These are phyloP conservation scores for Caranx ignobilis DNA, from an alignment of 2,113 vertebrate species.

Conservation along the genomic window DNA sequence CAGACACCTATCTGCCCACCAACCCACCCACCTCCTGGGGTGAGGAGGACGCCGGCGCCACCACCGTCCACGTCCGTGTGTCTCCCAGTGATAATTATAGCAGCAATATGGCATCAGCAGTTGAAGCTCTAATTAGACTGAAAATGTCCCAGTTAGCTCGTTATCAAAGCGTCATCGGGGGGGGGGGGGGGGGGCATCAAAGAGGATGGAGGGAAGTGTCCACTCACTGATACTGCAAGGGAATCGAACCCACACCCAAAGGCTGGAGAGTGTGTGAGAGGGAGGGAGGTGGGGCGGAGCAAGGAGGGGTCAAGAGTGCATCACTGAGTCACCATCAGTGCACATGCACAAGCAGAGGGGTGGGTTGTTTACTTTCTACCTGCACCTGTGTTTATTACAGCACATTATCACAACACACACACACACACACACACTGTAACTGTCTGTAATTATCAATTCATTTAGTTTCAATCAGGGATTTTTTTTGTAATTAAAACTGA, in stretches of 20 bases:
- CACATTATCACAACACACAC: background rate
- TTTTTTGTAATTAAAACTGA: constrained; percentile 59
- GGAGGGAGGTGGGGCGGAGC: background rate
- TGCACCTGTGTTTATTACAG: constrained; percentile 33
- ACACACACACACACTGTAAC: background rate
- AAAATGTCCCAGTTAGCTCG: constrained; percentile 96
- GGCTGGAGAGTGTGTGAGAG: background rate
- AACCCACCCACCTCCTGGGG: no score
- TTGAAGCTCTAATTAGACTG: constrained; percentile 96
- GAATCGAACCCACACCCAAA: background rate
- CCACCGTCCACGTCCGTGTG: background rate
- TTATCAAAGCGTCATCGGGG: constrained; percentile 92
- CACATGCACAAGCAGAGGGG: constrained; percentile 8
- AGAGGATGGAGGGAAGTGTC: constrained; percentile 90
- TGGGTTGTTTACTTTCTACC: constrained; percentile 30
- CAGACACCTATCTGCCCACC: no score
- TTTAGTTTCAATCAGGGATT: constrained; percentile 54
- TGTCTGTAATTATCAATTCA: constrained; percentile 38
- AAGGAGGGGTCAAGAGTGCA: background rate
- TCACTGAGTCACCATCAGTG: constrained; percentile 43
- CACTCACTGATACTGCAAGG: constrained; percentile 57
- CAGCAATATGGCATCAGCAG: constrained; percentile 93
- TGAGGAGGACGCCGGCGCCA: no score
- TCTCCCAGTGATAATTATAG: constrained; percentile 91
- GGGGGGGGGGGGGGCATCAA: constrained; percentile 92